Conservation (phyloP, 2,797 vertebrate genomes). For the Betta splendens region DNA sequence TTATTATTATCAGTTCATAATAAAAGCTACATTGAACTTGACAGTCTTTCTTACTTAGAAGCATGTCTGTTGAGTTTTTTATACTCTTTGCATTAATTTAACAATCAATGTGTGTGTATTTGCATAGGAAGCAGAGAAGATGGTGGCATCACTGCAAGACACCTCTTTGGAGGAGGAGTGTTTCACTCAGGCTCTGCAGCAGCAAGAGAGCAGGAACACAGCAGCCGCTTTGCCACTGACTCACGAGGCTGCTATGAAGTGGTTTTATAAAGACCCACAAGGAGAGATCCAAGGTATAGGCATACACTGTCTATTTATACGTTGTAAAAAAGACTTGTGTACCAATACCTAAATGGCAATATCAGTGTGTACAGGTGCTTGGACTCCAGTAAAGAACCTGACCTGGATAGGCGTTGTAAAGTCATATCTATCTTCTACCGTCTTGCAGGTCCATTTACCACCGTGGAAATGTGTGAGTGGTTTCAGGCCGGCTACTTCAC, state of each 20-base stretch:
- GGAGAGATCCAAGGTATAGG: constrained; percentile 90
- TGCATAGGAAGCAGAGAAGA: constrained; percentile 89
- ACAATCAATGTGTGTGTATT: constrained; percentile 4
- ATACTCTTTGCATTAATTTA: background rate
- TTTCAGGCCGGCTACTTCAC: constrained; percentile 94
- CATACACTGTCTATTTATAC: background rate
- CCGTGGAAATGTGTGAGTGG: constrained; percentile 94
- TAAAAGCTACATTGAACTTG: too few species aligned
- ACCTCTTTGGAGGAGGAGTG: constrained; percentile 91
- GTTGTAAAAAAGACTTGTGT: background rate
- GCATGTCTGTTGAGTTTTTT: background rate
- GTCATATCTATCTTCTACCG: background rate
- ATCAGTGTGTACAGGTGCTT: too few species aligned
- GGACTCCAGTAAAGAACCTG: too few species aligned
- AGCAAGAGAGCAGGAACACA: constrained; percentile 88
- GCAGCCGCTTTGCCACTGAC: constrained; percentile 89
- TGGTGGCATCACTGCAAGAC: constrained; percentile 90
- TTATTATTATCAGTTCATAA: background rate
- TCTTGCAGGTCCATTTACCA: constrained; percentile 88
- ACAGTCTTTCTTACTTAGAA: too few species aligned
- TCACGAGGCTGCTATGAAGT: constrained; percentile 92
- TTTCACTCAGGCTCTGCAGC: constrained; percentile 87
- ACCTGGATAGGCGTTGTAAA: background rate
- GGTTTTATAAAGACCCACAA: constrained; percentile 95
- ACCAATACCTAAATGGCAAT: background rate